Base-by-base conservation (phyloP, 1,140 invertebrate genomes). In the Bombus fervidus region DNA sequence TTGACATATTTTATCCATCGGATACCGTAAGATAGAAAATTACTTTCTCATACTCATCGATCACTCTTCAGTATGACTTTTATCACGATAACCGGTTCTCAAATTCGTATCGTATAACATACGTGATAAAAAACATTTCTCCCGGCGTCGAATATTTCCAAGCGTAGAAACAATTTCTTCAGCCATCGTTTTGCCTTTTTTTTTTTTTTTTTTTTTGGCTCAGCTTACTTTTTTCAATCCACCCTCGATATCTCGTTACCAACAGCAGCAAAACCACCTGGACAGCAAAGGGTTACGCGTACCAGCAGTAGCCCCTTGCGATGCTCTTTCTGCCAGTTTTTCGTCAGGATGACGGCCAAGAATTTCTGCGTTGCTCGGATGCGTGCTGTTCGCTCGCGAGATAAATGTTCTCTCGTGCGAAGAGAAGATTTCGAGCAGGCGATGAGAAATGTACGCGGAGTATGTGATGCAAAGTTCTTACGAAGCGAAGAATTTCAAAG, bases 171-270 rank as follows among this genome's bases (percentile, higher is more conserved):
- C 47, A 22, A 18, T 22, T 53, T 53, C 47, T 5, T 53, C 47
- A 8, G 18, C 18, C 47, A 34, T 1, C 13, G 76, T 81, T 81
- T 87, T 83, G 86, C 86, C 39, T 77, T 81, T 76, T 76, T 87
- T 81, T 78, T 71, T 87, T 81, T 78, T 71, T n/a, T 77, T 81
- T 76, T 76, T 87, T 81, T 78, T 71, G 64, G 15, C 37, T 47
- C 81, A 22, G 43, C 85, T 80, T 74, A 68, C 84, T 39, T n/a
- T 59, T 22, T 59, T 28, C 28, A 37, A 82, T 47, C 83, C 76
- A 91, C 83, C 86, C 89, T 89, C 73, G 81, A 73, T 90, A 90
- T 90, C 89, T 81, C 71, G 86, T 88, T 91, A 91, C 89, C 79
- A 68, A 86, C 78, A 80, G 80, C 80, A 82, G 85, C 57, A 62